Conservation (phyloP, 2,888 invertebrate species). For the Scotopteryx bipunctaria region DNA sequence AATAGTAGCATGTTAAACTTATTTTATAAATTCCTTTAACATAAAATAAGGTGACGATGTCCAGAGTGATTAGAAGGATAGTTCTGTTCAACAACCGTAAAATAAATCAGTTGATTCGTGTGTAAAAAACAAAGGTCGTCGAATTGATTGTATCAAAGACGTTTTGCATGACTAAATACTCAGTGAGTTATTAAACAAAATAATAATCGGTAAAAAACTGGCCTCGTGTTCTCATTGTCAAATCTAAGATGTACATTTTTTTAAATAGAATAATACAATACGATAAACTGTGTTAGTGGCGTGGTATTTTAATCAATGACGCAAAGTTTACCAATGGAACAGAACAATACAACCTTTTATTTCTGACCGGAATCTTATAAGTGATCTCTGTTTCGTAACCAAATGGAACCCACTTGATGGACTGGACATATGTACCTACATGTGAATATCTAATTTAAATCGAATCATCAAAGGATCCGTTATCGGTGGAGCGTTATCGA, state of each 20-base stretch:
- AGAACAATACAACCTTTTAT: conserved; percentile 32
- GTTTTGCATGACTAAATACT: conserved; percentile 64
- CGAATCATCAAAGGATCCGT: conserved; percentile 60
- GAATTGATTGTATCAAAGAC: conserved; percentile 60
- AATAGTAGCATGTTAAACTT: not conserved
- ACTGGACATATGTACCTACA: conserved; percentile 35
- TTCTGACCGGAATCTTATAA: conserved; percentile 44
- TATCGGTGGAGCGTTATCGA: conserved; percentile 58
- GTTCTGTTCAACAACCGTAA: conserved; percentile 6
- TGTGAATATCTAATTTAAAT: conserved; percentile 52
- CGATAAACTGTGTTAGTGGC: not conserved
- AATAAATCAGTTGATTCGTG: conserved; percentile 12
- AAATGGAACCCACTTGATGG: conserved; percentile 38
- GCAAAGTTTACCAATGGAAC: conserved; percentile 19
- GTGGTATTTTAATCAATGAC: conserved; percentile 6
- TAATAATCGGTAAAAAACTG: conserved; percentile 64
- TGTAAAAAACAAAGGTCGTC: conserved; percentile 63
- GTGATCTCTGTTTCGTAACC: conserved; percentile 43
- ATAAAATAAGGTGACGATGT: not conserved
- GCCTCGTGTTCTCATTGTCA: conserved; percentile 71
- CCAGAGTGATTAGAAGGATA: not conserved
- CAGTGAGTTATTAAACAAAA: conserved; percentile 54
- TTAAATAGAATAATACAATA: conserved; percentile 8
- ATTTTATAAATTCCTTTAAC: not conserved
- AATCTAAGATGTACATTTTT: conserved; percentile 27